Evolutionary conservation across 2,888 invertebrate species (phyloP), one percentile per base, ranked within the genome.

Genomic region (Pterostichus madidus): DNA sequence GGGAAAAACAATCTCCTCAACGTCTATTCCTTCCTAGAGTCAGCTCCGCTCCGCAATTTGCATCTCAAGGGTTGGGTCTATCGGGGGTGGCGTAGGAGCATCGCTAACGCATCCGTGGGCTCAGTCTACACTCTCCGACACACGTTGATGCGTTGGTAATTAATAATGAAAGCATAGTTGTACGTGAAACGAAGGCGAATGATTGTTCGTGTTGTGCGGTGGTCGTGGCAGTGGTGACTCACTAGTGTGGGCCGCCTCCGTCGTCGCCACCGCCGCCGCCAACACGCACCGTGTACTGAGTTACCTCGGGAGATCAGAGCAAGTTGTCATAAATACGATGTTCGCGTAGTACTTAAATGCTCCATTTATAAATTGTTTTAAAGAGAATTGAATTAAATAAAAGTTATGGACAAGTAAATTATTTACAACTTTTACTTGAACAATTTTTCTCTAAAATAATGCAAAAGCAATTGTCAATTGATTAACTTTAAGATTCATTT

Each of bases 111-210:
- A 78, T 61, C 59, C 44, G 78, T 78, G 61, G 78, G 61, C n/a
- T 32, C 64, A 5, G 11, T 5, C 32, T 13, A 6, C 24, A 8
- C 61, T 35, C 24, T 76, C 35, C 59, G 49, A 17, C 56, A 32
- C 39, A 75, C 32, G 64, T 46, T 68, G 53, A 80, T 73, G 80
- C 80, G 80, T 80, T 71, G 44, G 80, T 80, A 80, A 80, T 80
- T 80, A 80, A 80, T 71, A 80, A 80, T 56, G 71, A 80, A 80
- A 73, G 71, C 80, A 80, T 56, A n/a, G 68, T 15, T 32, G 64
- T 39, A 64, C 13, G 59, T 59, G 59, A 17, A 44, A 44, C 44
- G 75, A 32, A 75, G 44, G 53, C 71, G 44, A 44, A 44, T 80
- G 71, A 80, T 80, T 78, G 59, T 61, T 80, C 80, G 11, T 17